A percentile compares a stretch with the other conserved stretches of the same genome.
Conservation (phyloP, 2,888 invertebrate genomes). For the Tiliacea citrago region DNA sequence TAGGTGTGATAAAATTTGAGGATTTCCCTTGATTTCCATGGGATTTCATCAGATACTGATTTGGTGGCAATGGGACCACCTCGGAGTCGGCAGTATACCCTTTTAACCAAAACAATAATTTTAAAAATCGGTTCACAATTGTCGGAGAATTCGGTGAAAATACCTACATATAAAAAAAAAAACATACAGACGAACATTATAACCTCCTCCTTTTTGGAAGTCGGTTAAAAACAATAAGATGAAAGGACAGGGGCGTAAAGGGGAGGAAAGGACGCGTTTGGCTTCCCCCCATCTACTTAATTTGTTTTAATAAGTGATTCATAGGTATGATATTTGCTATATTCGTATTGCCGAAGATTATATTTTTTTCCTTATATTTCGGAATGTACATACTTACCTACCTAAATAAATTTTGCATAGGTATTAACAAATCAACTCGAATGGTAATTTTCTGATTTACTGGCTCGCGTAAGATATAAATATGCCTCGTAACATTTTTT, state of each 20-base stretch:
- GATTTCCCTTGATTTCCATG: too few species aligned
- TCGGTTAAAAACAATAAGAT: background rate
- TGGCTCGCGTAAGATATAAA: conserved; percentile 10
- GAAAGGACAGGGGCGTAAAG: background rate
- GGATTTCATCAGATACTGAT: too few species aligned
- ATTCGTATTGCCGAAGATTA: conserved; percentile 6
- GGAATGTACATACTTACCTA: conserved; percentile 24
- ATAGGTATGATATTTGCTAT: conserved; percentile 21
- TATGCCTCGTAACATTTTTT: background rate
- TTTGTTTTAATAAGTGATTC: conserved; percentile 24
- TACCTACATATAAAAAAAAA: too few species aligned
- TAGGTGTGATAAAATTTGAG: too few species aligned
- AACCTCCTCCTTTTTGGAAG: too few species aligned
- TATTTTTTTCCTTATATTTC: conserved; percentile 41
- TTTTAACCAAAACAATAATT: too few species aligned
- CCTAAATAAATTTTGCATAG: background rate
- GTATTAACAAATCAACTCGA: conserved; percentile 28
- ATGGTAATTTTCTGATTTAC: conserved; percentile 37
- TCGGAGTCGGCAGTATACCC: too few species aligned
- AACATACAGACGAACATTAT: too few species aligned
- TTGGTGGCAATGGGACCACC: too few species aligned
- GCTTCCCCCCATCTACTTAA: background rate
- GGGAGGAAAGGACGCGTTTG: background rate
- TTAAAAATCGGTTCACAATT: too few species aligned
- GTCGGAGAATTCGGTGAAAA: too few species aligned